Evolutionary conservation across 2,888 invertebrate genomes (phyloP).

Genomic region (Pilophorus perplexus): DNA sequence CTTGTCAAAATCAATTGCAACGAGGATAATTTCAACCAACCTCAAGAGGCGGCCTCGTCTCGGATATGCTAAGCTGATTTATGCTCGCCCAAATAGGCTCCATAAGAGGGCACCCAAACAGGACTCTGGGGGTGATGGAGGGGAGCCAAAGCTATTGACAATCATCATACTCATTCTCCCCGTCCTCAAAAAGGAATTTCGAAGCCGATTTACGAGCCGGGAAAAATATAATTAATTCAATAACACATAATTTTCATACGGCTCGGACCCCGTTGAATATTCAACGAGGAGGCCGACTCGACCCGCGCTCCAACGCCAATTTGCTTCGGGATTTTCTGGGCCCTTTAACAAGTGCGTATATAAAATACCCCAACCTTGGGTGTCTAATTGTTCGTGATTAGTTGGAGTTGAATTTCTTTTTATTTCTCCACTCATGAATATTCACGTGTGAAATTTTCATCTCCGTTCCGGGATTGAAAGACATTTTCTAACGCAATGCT

Average conservation of each 20-base stretch:
- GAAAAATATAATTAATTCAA: conserved; percentile 35
- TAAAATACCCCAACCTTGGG: conserved; percentile 17
- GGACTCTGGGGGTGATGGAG: too few species aligned
- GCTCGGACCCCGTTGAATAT: conserved; percentile 21
- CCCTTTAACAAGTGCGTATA: not conserved
- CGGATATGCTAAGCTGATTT: too few species aligned
- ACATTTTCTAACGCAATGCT: not conserved
- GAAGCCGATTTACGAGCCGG: conserved; percentile 32
- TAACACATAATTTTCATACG: conserved; percentile 35
- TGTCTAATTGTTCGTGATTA: conserved; percentile 37
- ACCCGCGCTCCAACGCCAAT: conserved; percentile 11
- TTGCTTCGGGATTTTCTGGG: not conserved
- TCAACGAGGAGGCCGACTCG: conserved; percentile 13
- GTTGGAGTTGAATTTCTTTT: conserved; percentile 11
- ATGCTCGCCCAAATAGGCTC: too few species aligned
- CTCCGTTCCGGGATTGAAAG: conserved; percentile 2
- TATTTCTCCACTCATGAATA: conserved; percentile 12
- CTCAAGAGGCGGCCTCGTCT: too few species aligned
- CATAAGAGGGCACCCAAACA: too few species aligned
- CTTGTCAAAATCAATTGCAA: too few species aligned
- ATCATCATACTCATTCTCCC: too few species aligned
- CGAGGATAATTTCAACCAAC: too few species aligned
- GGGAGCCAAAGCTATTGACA: not conserved
- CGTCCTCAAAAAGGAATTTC: not conserved
- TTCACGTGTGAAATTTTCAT: conserved; percentile 21